Base-by-base conservation (phyloP, 1,140 invertebrate species). In the Elymnias hypermnestra region DNA sequence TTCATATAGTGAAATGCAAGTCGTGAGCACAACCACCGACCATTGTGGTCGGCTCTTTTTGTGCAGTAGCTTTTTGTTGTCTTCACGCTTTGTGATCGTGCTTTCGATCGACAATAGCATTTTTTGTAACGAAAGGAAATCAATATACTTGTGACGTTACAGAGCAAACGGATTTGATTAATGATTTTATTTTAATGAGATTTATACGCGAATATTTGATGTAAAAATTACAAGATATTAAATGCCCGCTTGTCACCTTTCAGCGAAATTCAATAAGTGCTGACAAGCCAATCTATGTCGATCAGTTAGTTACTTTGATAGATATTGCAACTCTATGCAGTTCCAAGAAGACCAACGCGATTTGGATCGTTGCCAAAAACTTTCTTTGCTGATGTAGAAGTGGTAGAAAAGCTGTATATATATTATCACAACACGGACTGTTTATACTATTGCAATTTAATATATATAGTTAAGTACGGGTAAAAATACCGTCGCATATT, bases 41-140 rank as follows among this genome's bases (percentile, higher is more conserved):
- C 49, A 35, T 38, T 48, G 54, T 44, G 50, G 43, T 39, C 48
- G 52, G 51, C 52, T 44, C 58, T 79, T 79, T 81, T 79, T 79
- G 53, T 76, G 63, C 59, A 71, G 63, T 66, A 66, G 62, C 63
- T 79, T 78, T 76, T 77, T 73, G 59, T 78, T 76, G 59, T 62
- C 65, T 74, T 75, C 64, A 72, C 64, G 69, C 69, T 79, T 66
- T 77, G 63, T 72, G 72, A 63, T 55, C 61, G 65, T 66, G 61
- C 72, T 75, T 76, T 76, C 66, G 61, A 78, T 75, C 54, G 50
- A 75, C 72, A 78, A 76, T 74, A 56, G 44, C 62, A 65, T 64
- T 74, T 72, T 70, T 74, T 72, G 69, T 60, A 58, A 59, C 35
- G 54, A 71, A 71, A 68, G 55, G 61, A 65, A 74, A 76, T 76